Evolutionary conservation across 2,888 invertebrate species (phyloP), one percentile per base, ranked within the genome.

Genomic region (Drosophila borborema): DNA sequence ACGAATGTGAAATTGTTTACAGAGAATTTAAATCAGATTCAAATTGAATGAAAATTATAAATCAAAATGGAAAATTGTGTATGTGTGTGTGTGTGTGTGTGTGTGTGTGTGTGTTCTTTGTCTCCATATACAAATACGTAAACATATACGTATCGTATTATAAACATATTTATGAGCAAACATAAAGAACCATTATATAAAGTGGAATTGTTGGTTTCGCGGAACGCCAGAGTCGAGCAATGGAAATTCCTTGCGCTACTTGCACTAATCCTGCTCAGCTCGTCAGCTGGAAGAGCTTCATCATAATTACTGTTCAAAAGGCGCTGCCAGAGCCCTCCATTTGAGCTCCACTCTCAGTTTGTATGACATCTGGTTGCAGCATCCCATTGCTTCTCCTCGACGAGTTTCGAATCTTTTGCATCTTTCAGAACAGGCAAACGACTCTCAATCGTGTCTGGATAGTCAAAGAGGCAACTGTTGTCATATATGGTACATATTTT

Each of bases 231-330:
- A 8, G 46, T 9, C 16, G 9, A n/a, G 28, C 31, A 49, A 31
- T 49, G 31, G n/a, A 31, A 31, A 18, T 34, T 5, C 31, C 16
- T 12, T 31, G n/a, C 49, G 31, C 49, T 7, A 5, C n/a, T n/a
- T 34, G n/a, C 49, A 10, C 49, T 12, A 51, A 51, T 31, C 31
- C 49, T 18, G 18, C 34, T 51, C 31, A 34, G 18, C 18, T 12
- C 34, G 34, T 7, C 31, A 31, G 18, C 49, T 51, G 49, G 34
- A n/a, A 51, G 49, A 51, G 34, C 49, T 34, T 5, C 49, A 7
- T 34, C 49, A 34, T 51, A 51, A 51, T 51, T 51, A 18, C 34
- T 3, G 31, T 18, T 51, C 31, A 48, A 3, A n/a, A n/a, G 48
- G 10, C 49, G n/a, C 28, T 28, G 28, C 28, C 28, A 28, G 6